These are phyloP conservation scores for Habropoda laboriosa DNA, from an alignment of 1,140 invertebrate genomes.

Conservation along the genomic window DNA sequence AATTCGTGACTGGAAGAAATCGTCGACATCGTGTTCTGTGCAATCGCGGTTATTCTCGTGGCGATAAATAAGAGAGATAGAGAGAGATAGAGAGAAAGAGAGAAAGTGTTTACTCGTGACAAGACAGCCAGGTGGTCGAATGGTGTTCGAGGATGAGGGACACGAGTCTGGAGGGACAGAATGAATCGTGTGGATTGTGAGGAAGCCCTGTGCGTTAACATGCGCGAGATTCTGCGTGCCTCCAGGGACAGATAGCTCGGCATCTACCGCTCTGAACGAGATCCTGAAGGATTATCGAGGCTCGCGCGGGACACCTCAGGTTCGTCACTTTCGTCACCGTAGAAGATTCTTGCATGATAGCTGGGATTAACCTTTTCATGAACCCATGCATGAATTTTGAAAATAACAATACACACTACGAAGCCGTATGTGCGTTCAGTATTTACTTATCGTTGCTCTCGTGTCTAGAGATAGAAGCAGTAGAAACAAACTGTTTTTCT, in stretches of 20 bases:
- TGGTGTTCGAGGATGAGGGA: constrained; percentile 48
- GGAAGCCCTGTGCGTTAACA: constrained; percentile 63
- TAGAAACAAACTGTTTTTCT: too few species aligned
- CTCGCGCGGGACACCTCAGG: constrained; percentile 36
- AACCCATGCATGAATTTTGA: too few species aligned
- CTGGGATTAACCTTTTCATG: too few species aligned
- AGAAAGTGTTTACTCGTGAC: constrained; percentile 13
- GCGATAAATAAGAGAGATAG: neutral
- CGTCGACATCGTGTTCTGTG: constrained; percentile 41
- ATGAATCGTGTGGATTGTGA: constrained; percentile 49
- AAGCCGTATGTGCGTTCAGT: too few species aligned
- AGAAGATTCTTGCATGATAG: too few species aligned
- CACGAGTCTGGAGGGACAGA: constrained; percentile 40
- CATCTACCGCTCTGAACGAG: constrained; percentile 1
- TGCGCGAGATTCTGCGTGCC: constrained; percentile 63
- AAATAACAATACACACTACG: too few species aligned
- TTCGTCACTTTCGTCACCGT: constrained; percentile 27
- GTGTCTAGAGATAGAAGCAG: too few species aligned
- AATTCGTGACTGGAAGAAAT: constrained; percentile 45
- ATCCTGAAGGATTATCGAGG: constrained; percentile 1
- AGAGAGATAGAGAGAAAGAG: neutral
- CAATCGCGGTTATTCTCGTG: constrained; percentile 46
- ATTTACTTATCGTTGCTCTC: too few species aligned
- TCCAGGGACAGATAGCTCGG: constrained; percentile 55
- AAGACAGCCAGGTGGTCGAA: neutral